Conservation (phyloP, 2,888 invertebrate species). For the Agrochola lychnidis region DNA sequence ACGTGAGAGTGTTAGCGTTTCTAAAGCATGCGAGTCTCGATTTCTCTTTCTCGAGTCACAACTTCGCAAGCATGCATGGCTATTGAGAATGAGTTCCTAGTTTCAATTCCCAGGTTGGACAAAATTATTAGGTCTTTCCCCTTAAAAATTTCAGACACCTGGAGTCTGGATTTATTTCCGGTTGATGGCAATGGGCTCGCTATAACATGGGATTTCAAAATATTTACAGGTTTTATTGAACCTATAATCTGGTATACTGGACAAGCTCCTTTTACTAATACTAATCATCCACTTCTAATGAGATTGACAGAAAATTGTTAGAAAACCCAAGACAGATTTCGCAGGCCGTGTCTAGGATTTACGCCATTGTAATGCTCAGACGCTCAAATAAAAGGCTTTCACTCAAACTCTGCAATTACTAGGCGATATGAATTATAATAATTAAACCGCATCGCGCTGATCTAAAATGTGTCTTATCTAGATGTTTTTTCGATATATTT, state of each 20-base stretch:
- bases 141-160: not conserved
- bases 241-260: not conserved
- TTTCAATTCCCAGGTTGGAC: not conserved
- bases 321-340: not conserved
- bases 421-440: slow-evolving; percentile 67
- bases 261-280: not conserved
- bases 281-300: too few species aligned
- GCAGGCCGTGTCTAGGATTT: slow-evolving; percentile 12
- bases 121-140: not conserved
- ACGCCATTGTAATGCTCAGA: slow-evolving; percentile 38
- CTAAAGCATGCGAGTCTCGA: not conserved
- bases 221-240: not conserved
- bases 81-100: not conserved
- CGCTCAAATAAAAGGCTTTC: slow-evolving; percentile 50
- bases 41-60: not conserved
- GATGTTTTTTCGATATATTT: slow-evolving; percentile 53
- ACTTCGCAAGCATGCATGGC: not conserved
- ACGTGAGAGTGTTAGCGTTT: not conserved
- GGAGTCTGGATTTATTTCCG: not conserved
- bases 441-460: slow-evolving; percentile 39
- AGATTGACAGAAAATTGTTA: not conserved
- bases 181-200: not conserved
- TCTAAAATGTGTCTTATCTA: slow-evolving; percentile 50
- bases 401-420: slow-evolving; percentile 61
- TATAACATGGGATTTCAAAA: not conserved